Evolutionary conservation across 2,113 vertebrate genomes (phyloP).

Genomic region (Bubo bubo): DNA sequence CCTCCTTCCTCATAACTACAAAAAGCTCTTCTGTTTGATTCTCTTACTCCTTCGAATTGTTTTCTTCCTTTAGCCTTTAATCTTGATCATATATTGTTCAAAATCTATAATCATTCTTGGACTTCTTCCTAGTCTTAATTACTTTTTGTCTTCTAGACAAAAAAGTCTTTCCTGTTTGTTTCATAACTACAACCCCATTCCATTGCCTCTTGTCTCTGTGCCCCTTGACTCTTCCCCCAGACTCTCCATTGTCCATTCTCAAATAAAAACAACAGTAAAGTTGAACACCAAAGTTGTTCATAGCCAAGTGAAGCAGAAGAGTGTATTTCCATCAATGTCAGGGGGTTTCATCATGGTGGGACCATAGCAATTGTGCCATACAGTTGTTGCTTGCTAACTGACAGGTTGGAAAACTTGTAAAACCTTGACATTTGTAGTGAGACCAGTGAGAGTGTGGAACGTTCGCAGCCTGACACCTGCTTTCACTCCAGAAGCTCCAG

Average conservation of each 20-base stretch:
- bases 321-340: not conserved
- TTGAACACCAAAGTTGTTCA: not conserved
- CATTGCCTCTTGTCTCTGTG: not conserved
- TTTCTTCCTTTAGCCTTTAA: not conserved
- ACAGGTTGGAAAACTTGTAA: not conserved
- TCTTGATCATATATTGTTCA: not conserved
- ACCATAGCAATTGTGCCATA: not conserved
- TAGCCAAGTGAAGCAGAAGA: accelerated
- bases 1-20: not conserved
- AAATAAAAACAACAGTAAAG: not conserved
- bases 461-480: not conserved
- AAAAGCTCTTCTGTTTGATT: not conserved
- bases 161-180: not conserved
- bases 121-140: not conserved
- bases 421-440: not conserved
- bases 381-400: not conserved
- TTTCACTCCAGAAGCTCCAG: not conserved
- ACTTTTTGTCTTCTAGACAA: not conserved
- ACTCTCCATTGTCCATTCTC: not conserved
- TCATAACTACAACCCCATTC: not conserved
- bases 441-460: not conserved
- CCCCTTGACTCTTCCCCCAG: not conserved
- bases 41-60: not conserved
- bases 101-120: not conserved
- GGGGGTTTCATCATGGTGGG: not conserved